Evolutionary conservation across 2,113 vertebrate species (phyloP), one percentile per base, ranked within the genome.

Genomic region (Tautogolabrus adspersus): DNA sequence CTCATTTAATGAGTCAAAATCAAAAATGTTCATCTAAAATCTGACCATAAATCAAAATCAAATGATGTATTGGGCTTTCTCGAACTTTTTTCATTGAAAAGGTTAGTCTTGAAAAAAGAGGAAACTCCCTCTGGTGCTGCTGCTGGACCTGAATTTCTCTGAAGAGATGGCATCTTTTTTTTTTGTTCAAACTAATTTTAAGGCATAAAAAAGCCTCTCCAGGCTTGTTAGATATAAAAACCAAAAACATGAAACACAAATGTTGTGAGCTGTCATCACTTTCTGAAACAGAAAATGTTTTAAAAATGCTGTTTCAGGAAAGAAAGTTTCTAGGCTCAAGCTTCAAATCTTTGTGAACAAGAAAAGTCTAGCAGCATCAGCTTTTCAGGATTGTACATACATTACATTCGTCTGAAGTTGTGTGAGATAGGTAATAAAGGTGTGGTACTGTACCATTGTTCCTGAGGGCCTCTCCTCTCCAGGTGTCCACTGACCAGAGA

Each of bases 361-460:
- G 4, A 54, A 2, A 21, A 34, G 30, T 34, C 30, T 5, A 34
- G 30, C 30, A 34, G 4, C 49, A 44, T 19, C 51, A 55, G 58
- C 13, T 1, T 64, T 66, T 51, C 6, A 46, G 10, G 42, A 38
- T 15, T 10, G 23, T 13, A 52, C 0, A 76, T 18, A 69, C 21
- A 21, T 0, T 37, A 70, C 49, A 73, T 62, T 40, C 16, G 54
- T 34, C 40, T 8, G 15, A 38, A 71, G 34, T 55, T 58, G n/a
- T 26, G 18, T 51, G 59, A 70, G 22, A 42, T 1, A 65, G 23
- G 26, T 55, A 70, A 78, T 68, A 21, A 66, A 84, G 82, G 58
- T 62, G 54, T 58, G 70, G 77, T 84, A 89, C 76, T 0, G 6
- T 92, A 93, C 93, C 93, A 94, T 94, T 4, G 78, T 88, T 77